These are phyloP conservation scores for Eubasilissa splendida DNA, from an alignment of 2,888 invertebrate species.

Conservation along the genomic window DNA sequence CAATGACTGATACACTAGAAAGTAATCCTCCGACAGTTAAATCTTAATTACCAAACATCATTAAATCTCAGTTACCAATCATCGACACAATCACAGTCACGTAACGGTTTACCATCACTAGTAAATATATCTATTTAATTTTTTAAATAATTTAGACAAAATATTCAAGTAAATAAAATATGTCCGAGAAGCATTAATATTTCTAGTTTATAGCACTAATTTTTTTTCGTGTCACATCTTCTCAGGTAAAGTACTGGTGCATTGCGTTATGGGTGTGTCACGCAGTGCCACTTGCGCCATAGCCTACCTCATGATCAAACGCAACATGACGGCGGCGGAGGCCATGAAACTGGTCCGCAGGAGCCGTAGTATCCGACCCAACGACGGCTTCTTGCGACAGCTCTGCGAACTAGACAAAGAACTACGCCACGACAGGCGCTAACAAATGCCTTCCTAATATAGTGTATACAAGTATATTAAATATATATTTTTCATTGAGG, in stretches of 20 bases:
- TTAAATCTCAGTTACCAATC: too few relatives aligned
- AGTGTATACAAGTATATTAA: not conserved
- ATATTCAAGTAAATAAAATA: too few relatives aligned
- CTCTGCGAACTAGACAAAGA: conserved; percentile 80
- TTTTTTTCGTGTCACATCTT: not conserved
- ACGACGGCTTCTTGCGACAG: conserved; percentile 86
- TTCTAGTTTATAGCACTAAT: not conserved
- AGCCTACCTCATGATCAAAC: conserved; percentile 86
- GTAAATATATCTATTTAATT: too few relatives aligned
- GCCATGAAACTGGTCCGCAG: conserved; percentile 81
- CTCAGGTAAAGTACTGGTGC: conserved; percentile 84
- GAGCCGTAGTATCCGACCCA: conserved; percentile 83
- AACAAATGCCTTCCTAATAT: conserved; percentile 24
- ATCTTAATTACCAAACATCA: too few relatives aligned
- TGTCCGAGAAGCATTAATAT: too few relatives aligned
- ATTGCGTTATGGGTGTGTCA: conserved; percentile 87
- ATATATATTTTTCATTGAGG: conserved; percentile 2
- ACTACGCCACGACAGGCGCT: conserved; percentile 68
- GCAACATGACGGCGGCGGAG: conserved; percentile 81
- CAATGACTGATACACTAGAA: too few relatives aligned
- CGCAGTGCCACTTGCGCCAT: conserved; percentile 86
- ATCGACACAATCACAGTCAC: too few relatives aligned
- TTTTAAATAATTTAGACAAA: too few relatives aligned
- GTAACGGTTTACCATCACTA: too few relatives aligned
- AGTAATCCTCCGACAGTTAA: too few relatives aligned